Evolutionary conservation across 2,113 vertebrate genomes (phyloP), one percentile per base, ranked within the genome.

Genomic region (Probosciger aterrimus): DNA sequence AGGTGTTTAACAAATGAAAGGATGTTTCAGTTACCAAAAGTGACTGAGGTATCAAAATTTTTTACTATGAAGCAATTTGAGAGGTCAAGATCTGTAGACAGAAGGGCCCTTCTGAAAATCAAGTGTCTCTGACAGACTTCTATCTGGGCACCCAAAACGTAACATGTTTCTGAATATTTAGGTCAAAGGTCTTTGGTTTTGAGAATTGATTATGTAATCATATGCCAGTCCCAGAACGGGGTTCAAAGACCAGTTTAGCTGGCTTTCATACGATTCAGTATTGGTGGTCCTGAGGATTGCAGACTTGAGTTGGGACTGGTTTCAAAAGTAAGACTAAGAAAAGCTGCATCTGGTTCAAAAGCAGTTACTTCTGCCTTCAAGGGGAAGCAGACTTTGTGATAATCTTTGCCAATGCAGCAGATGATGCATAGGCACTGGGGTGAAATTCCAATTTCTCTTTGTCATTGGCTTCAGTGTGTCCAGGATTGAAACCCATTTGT

Each of bases 391-490:
- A 64, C 37, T 86, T 75, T 53, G 23, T 4, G 4, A 57, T 22
- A 57, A 59, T 20, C 49, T 73, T 95, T 88, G 87, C 89, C 86
- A 94, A 44, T 37, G 41, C 33, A 84, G 50, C 46, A 79, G 76
- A 90, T 75, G 68, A 91, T 83, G 68, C 55, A 50, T 49, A 78
- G 79, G 88, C 69, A 84, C 17, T 0, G 2, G 37, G 41, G 22
- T 86, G 52, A 88, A 96, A 82, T 79, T 92, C 55, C 35, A 27
- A 2, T 82, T 96, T 93, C 33, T 78, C n/a, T 79, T 75, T 94
- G 50, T 57, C 73, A 31, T 85, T 67, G 62, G 62, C 55, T 94
- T 79, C 62, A 39, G 37, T 53, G 73, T 82, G 84, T 52, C 57
- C 86, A 88, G 35, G 44, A 79, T 83, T 81, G 78, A 90, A 96